Percentiles rank a stretch among this genome's conserved stretches.
phyloP scores from a whole-genome alignment of 2,888 invertebrate genomes.

The Tupiocoris notatus region DNA sequence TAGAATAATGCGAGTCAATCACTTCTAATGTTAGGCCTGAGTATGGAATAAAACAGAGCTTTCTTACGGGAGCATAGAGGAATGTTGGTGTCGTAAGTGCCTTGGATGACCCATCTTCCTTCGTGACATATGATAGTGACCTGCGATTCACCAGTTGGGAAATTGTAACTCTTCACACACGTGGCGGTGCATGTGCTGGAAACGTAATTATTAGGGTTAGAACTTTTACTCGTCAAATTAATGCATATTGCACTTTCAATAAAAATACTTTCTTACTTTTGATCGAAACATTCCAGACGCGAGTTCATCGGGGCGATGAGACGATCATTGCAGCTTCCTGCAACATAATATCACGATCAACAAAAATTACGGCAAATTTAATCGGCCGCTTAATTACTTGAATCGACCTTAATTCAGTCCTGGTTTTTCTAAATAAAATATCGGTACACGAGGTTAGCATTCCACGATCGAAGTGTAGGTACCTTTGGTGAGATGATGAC shows the following conservation, averaged over 20 bases:
- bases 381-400: too few relatives aligned
- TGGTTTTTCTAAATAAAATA: too few relatives aligned
- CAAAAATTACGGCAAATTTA: too few relatives aligned
- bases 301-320: constrained; percentile 52
- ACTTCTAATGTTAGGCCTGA: not conserved
- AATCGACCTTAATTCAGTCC: too few relatives aligned
- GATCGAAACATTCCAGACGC: constrained; percentile 46
- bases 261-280: constrained; percentile 13
- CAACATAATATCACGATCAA: too few relatives aligned
- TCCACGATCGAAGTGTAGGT: not conserved
- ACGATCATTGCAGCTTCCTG: constrained; percentile 21
- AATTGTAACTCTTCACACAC: constrained; percentile 56
- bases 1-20: not conserved
- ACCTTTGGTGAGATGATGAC: constrained; percentile 20
- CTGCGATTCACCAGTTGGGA: constrained; percentile 58
- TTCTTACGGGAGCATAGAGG: constrained; percentile 68
- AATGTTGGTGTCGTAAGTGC: constrained; percentile 55
- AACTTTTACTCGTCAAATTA: not conserved
- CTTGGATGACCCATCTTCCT: constrained; percentile 57
- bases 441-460: too few relatives aligned
- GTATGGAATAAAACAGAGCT: too few relatives aligned
- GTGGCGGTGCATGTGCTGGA: constrained; percentile 58
- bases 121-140: constrained; percentile 57
- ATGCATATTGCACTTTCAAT: too few relatives aligned
- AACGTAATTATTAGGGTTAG: not conserved